A percentile compares a stretch with the other conserved stretches of the same genome.
These are phyloP conservation scores for Nycticebus coucang DNA, from an alignment of 2,113 vertebrate species.

Conservation along the genomic window DNA sequence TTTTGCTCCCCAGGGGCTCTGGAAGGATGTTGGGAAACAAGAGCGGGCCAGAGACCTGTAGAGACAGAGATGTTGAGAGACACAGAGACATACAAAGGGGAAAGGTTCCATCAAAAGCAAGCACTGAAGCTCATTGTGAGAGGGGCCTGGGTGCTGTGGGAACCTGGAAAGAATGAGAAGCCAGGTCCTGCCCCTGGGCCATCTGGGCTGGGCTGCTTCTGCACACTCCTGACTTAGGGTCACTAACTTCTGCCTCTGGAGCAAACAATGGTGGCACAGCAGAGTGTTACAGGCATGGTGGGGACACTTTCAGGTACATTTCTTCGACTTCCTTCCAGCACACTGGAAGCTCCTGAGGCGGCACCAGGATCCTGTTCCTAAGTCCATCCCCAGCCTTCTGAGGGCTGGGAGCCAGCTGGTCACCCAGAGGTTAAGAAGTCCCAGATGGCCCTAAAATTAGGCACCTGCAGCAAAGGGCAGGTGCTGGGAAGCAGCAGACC, in stretches of 20 bases:
- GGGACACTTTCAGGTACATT: neutral
- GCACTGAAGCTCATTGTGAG: conserved; percentile 45
- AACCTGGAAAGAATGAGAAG: neutral
- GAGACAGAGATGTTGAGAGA: conserved; percentile 74
- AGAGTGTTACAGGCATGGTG: neutral
- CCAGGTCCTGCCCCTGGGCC: conserved; percentile 38
- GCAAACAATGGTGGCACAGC: neutral
- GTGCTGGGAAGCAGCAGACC: neutral
- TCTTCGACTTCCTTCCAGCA: neutral
- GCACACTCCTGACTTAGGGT: neutral
- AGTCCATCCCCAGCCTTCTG: too few species aligned
- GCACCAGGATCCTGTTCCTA: neutral
- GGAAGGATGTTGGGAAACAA: conserved; percentile 76
- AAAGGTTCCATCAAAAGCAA: conserved; percentile 24
- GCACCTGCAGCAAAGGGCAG: neutral
- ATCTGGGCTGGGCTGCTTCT: neutral
- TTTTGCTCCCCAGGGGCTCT: conserved; percentile 62
- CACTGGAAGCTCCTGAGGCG: neutral
- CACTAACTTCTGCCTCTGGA: neutral
- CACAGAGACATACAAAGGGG: conserved; percentile 65
- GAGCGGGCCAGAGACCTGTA: conserved; percentile 63
- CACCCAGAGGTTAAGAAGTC: neutral
- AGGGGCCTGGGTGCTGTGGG: conserved; percentile 43
- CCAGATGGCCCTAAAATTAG: neutral
- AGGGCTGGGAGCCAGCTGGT: neutral